These are phyloP conservation scores for Cynoglossus semilaevis DNA, from an alignment of 2,113 vertebrate species.

Conservation along the genomic window DNA sequence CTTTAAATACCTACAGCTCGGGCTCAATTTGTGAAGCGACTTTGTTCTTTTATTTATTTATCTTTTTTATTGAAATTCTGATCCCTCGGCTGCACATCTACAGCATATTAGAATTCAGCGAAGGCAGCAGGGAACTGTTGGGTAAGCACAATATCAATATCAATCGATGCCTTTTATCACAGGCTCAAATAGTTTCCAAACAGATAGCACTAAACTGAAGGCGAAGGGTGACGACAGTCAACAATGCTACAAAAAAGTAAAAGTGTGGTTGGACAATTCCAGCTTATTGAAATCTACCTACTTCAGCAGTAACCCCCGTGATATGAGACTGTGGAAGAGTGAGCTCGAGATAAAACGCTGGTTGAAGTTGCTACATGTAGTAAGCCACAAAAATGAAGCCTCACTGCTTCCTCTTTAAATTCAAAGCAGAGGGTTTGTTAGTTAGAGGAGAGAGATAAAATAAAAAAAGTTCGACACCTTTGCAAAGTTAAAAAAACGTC, in stretches of 20 bases:
- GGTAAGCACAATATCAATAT: conserved; percentile 59
- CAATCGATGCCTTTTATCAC: conserved; percentile 64
- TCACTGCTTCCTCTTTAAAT: conserved; percentile 2
- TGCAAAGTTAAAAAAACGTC: background rate
- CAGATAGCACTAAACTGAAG: conserved; percentile 40
- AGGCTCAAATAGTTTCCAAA: conserved; percentile 53
- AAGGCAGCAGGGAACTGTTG: conserved; percentile 45
- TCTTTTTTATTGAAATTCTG: conserved; percentile 7
- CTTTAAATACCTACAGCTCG: conserved; percentile 18
- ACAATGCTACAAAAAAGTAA: conserved; percentile 26
- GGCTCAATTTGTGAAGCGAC: conserved; percentile 7
- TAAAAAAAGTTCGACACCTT: background rate
- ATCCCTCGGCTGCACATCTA: conserved; percentile 37
- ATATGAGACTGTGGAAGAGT: conserved; percentile 34
- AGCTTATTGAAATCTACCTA: conserved; percentile 38
- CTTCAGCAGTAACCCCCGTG: conserved; percentile 26
- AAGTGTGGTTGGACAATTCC: conserved; percentile 35
- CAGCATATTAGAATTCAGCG: conserved; percentile 42
- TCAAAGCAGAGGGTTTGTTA: background rate
- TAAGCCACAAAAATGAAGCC: background rate
- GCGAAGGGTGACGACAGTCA: conserved; percentile 51
- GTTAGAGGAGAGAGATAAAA: background rate
- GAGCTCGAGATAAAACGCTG: conserved; percentile 21
- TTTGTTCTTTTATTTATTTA: conserved; percentile 26
- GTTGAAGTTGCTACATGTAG: background rate